phyloP scores from a whole-genome alignment of 1,140 invertebrate species.

The Drosophila pruinosa region DNA sequence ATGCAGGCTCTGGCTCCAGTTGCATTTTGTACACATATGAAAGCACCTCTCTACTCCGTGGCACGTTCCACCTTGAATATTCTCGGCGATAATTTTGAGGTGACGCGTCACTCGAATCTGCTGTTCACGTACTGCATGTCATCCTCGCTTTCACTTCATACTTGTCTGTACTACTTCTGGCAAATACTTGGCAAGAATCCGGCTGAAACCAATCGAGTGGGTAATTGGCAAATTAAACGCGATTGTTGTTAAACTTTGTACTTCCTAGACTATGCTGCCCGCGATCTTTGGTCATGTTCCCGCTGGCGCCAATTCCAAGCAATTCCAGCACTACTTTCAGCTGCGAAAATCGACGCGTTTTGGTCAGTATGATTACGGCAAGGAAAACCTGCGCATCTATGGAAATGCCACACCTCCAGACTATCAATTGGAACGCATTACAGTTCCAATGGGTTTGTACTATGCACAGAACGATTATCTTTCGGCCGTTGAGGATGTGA shows the following conservation, averaged over 20 bases:
- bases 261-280: conserved; percentile 61
- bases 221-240: too few relatives aligned
- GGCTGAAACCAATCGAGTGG: conserved; percentile 54
- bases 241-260: too few relatives aligned
- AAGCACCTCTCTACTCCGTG: conserved; percentile 24
- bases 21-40: conserved; percentile 73
- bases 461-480: conserved; percentile 89
- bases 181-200: conserved; percentile 48
- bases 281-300: conserved; percentile 56
- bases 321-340: conserved; percentile 57
- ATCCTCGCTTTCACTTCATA: conserved; percentile 22
- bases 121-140: conserved; percentile 32
- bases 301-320: conserved; percentile 52
- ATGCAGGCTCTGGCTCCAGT: conserved; percentile 86
- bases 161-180: conserved; percentile 43
- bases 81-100: conserved; percentile 27
- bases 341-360: conserved; percentile 53
- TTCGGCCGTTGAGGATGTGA: conserved; percentile 84
- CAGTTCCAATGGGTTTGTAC: conserved; percentile 87
- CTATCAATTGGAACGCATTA: conserved; percentile 85
- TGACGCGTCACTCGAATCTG: conserved; percentile 36
- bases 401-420: conserved; percentile 83
- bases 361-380: conserved; percentile 53
- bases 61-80: conserved; percentile 1
- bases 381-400: conserved; percentile 83